Base-by-base conservation (phyloP, 1,140 invertebrate genomes). In the Eupeodes corollae region DNA sequence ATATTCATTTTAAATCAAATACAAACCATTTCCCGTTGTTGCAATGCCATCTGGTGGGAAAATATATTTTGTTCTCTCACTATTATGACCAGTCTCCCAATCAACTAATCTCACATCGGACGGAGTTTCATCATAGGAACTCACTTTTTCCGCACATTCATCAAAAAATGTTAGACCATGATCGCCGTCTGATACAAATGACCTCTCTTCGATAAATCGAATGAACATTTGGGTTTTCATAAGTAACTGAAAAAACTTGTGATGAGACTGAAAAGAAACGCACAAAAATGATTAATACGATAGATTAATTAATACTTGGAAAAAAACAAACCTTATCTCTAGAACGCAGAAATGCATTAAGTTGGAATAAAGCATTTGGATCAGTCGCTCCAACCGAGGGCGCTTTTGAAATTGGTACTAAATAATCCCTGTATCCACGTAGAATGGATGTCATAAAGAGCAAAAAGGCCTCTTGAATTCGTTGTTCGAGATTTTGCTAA, bases 151-250 rank as follows among this genome's bases (percentile, higher is more conserved):
- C 1, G 88, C 57, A 42, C 94, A 98, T 66, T 99, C 93, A 70
- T 99, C 96, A 66, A 99, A 99, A 73, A 99, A 99, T 11, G 92
- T 90, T 45, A 99, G 73, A 2, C 83, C 83, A 68, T 81, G 79
- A 73, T 98, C 92, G 67, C 91, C 91, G 58, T 98, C 93, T 12
- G 92, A 95, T 0, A 98, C 91, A 73, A 99, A 98, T 56, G 92
- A 97, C 33, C 95, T 78, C 71, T 99, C 96, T 72, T 99, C 95
- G 54, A 99, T 98, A 70, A 99, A 99, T 37, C 92, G 82, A 48
- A 91, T 95, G 69, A 98, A 98, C 86, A 95, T 94, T 73, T 98
- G 95, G 1, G 95, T 98, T 61, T 82, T 85, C 70, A 92, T 85
- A 56, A 97, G 67, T 53, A 91, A 75, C 41, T 79, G 78, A 69